These are phyloP conservation scores for Brachyopa scutellaris DNA, from an alignment of 2,888 invertebrate genomes.

Conservation along the genomic window DNA sequence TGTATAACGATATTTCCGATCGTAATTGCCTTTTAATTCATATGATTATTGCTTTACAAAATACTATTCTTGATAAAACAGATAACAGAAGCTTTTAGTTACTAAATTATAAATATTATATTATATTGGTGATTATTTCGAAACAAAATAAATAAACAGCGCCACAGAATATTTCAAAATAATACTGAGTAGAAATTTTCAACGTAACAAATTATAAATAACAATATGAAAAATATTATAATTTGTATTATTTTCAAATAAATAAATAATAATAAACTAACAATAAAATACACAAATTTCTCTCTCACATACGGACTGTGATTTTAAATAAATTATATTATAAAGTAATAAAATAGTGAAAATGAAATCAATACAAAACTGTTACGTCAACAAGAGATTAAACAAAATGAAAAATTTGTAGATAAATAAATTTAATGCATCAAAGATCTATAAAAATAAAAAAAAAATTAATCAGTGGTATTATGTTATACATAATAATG, in stretches of 20 bases:
- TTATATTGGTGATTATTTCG: constrained; percentile 59
- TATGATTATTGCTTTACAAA: constrained; percentile 50
- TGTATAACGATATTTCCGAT: constrained; percentile 56
- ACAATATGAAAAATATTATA: constrained; percentile 74
- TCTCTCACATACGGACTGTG: constrained; percentile 82
- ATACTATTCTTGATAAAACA: constrained; percentile 38
- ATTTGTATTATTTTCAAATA: constrained; percentile 74
- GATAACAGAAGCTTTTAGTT: constrained; percentile 62
- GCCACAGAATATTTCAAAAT: constrained; percentile 64
- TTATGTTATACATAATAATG: not conserved
- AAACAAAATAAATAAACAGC: constrained; percentile 49
- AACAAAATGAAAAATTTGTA: not conserved
- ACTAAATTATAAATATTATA: constrained; percentile 40
- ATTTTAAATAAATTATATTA: constrained; percentile 79
- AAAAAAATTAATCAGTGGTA: no score
- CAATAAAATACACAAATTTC: constrained; percentile 73
- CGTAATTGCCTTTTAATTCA: constrained; percentile 67
- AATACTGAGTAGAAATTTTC: constrained; percentile 64
- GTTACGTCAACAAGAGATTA: constrained; percentile 38
- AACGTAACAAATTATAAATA: constrained; percentile 46
- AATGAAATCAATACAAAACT: constrained; percentile 46
- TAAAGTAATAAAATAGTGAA: constrained; percentile 60
- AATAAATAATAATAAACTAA: constrained; percentile 58
- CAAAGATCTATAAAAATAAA: not conserved
- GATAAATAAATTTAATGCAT: constrained; percentile 1